Conservation (phyloP, 2,113 vertebrate species). For the Crotalus tigris region DNA sequence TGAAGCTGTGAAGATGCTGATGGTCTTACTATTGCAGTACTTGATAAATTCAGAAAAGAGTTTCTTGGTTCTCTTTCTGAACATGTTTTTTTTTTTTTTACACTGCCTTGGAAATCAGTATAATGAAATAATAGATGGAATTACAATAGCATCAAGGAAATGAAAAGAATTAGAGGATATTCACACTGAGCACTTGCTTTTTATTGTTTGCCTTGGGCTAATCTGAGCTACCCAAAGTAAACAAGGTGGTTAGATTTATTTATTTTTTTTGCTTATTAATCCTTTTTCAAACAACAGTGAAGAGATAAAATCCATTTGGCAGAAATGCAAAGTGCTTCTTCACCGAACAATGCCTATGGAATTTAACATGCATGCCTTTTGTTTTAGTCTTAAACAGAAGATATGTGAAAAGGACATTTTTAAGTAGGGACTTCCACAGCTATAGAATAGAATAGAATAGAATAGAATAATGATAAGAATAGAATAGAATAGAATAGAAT, state of each 20-base stretch:
- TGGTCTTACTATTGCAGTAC: not conserved
- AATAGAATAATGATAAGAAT: no score
- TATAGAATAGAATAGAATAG: not conserved
- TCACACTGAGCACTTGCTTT: not conserved
- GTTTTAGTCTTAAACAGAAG: not conserved
- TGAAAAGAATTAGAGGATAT: constrained; percentile 11
- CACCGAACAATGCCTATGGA: not conserved
- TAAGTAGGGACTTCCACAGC: no score
- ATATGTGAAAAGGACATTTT: no score
- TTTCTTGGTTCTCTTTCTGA: not conserved
- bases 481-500: no score
- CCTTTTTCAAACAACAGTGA: constrained; percentile 2
- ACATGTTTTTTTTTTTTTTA: not conserved
- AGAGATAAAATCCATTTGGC: constrained; percentile 12
- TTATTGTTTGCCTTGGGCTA: not conserved
- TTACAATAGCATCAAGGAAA: not conserved
- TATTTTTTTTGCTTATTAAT: not conserved
- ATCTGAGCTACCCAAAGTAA: constrained; percentile 22
- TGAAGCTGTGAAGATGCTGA: not conserved
- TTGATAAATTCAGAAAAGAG: not conserved
- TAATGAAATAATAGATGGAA: constrained; percentile 15
- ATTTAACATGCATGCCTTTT: not conserved
- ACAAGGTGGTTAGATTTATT: not conserved
- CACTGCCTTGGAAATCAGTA: not conserved
- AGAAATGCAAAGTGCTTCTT: not conserved